A percentile compares a stretch with the other conserved stretches of the same genome.
phyloP scores from a whole-genome alignment of 2,888 invertebrate genomes.

The Hypercompe scribonia region DNA sequence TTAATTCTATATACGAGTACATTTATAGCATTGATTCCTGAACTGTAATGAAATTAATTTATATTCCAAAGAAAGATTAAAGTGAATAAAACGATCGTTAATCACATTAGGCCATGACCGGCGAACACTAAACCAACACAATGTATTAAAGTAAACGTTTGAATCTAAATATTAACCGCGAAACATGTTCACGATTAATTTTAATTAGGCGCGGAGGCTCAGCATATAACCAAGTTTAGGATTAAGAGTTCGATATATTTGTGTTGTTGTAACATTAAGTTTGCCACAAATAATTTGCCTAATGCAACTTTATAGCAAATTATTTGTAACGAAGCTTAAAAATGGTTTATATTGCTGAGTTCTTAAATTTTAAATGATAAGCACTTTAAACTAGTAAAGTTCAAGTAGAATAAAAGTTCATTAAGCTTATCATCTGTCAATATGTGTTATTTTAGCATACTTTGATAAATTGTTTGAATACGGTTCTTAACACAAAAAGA shows the following conservation, averaged over 20 bases:
- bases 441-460: no score
- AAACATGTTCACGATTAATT: constrained; percentile 61
- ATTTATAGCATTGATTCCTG: not conserved
- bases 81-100: constrained; percentile 10
- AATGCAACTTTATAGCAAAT: not conserved
- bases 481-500: not conserved
- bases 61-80: not conserved
- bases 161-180: constrained; percentile 46
- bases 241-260: constrained; percentile 51
- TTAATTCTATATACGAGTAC: no score
- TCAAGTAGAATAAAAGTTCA: no score
- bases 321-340: not conserved
- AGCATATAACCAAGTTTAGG: constrained; percentile 53
- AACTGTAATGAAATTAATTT: not conserved
- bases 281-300: not conserved
- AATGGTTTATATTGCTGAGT: not conserved
- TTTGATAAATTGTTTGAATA: constrained; percentile 14
- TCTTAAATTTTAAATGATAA: no score
- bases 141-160: constrained; percentile 45
- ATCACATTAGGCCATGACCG: constrained; percentile 18
- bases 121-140: constrained; percentile 29
- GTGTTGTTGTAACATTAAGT: constrained; percentile 24
- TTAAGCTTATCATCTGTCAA: no score
- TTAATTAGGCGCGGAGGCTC: constrained; percentile 61
- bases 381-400: no score